phyloP scores from a whole-genome alignment of 1,140 invertebrate genomes.

The Melipona quadrifasciata region DNA sequence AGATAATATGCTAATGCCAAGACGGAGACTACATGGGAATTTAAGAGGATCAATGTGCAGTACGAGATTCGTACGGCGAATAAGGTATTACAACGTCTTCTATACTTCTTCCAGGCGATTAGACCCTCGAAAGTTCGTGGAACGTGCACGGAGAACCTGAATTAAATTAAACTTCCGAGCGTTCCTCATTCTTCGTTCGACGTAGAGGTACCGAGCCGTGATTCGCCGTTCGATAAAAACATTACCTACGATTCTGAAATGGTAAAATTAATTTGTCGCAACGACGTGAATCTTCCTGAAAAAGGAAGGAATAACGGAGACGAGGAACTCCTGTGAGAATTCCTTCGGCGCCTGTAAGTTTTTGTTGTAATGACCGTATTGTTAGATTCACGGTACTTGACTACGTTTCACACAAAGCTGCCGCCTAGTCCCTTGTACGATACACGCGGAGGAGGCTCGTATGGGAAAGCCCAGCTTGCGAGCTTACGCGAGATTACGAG shows the following conservation, averaged over 20 bases:
- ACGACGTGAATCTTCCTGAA: background rate
- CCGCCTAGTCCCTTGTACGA: conserved; percentile 59
- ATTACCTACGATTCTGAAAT: background rate
- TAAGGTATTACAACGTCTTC: conserved; percentile 67
- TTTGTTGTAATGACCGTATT: conserved; percentile 72
- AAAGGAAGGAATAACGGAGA: background rate
- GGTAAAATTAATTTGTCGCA: no score
- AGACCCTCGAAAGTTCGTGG: conserved; percentile 59
- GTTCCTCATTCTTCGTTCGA: conserved; percentile 55
- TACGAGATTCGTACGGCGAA: conserved; percentile 68
- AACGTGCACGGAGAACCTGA: conserved; percentile 33
- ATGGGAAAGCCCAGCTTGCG: conserved; percentile 80
- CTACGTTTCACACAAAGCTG: conserved; percentile 74
- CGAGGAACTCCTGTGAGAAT: background rate
- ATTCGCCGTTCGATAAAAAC: background rate
- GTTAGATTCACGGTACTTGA: conserved; percentile 69
- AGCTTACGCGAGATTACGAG: conserved; percentile 80
- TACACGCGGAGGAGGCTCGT: conserved; percentile 68
- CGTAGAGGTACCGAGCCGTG: conserved; percentile 11
- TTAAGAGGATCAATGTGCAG: conserved; percentile 78
- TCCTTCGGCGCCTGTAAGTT: conserved; percentile 5
- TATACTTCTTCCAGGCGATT: conserved; percentile 69
- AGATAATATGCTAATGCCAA: conserved; percentile 81
- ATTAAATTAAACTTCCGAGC: conserved; percentile 62
- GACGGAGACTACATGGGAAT: conserved; percentile 74